Evolutionary conservation across 1,140 invertebrate species (phyloP), one percentile per base, ranked within the genome.

Genomic region (Drosophila sproati): DNA sequence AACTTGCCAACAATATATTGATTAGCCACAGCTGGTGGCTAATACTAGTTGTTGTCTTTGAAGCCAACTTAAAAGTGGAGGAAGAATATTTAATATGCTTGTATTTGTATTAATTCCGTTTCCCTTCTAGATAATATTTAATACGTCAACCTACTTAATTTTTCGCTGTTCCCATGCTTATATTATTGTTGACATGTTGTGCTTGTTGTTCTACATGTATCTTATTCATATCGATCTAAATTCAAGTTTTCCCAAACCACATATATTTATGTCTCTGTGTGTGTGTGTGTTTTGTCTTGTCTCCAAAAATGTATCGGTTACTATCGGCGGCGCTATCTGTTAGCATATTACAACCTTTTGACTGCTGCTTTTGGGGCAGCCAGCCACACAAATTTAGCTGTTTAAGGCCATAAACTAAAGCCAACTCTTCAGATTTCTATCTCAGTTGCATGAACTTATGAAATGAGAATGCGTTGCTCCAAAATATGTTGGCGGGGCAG

Each of bases 241-340:
- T 41, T 69, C 70, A 50, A 63, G 59, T 59, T 69, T 50, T 12
- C 34, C 56, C 39, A 43, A 67, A n/a, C 29, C 41, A 57, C 34
- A 45, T 32, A 51, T 35, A 56, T 76, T 64, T 66, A 61, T 68
- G 59, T 78, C 20, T 20, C 20, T 20, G 0, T 20, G 69, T 80
- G 80, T 78, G 67, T 83, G 55, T 82, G 63, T 79, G 80, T 77
- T 43, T 43, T 43, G 39, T 43, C 39, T 43, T 43, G 39, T 20
- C 20, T 20, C 20, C 20, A 20, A 20, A 20, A 20, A 20, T 20
- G 20, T 43, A 43, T 76, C 71, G 75, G 62, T 75, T 62, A 70
- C 70, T 78, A 78, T 78, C 75, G 48, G 39, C 56, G 56, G 76
- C 64, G 66, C 80, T 78, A 82, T 82, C 76, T 80, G 77, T 54